Percentiles rank a stretch among this genome's conserved stretches.
Conservation (phyloP, 2,888 invertebrate species). For the Epinotia nisella region DNA sequence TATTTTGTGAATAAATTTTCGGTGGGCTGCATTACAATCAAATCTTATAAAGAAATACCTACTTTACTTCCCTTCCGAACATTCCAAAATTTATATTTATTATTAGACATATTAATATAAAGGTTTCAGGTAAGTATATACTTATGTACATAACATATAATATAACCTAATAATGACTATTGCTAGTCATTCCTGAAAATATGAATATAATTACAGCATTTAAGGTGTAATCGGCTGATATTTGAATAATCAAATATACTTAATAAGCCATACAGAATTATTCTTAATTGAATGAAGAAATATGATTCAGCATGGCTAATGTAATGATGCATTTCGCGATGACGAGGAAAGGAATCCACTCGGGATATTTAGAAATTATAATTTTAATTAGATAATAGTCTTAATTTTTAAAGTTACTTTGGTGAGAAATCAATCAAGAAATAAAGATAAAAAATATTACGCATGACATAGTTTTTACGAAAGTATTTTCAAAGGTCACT, state of each 20-base stretch:
- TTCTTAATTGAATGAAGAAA: neutral
- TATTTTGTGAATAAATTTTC: conserved; percentile 29
- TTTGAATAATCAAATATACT: neutral
- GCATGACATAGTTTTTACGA: conserved; percentile 19
- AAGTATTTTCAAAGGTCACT: conserved; percentile 26
- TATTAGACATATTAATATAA: neutral
- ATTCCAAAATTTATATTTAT: neutral
- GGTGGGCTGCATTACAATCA: conserved; percentile 30
- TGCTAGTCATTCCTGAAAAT: conserved; percentile 1
- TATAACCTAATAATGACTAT: conserved; percentile 4
- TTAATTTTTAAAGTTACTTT: conserved; percentile 14
- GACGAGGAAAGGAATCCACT: neutral
- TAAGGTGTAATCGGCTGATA: neutral
- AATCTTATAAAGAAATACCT: conserved; percentile 14
- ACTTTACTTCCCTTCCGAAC: neutral
- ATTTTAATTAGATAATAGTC: neutral
- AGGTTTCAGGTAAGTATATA: neutral
- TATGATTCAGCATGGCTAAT: neutral
- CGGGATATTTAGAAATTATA: neutral
- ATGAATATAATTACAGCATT: neutral
- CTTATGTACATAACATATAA: neutral
- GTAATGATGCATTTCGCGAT: neutral
- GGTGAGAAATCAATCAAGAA: conserved; percentile 2
- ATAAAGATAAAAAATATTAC: conserved; percentile 1
- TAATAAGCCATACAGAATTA: neutral